Conservation (phyloP, 1,140 invertebrate species). For the Melitaea cinxia region DNA sequence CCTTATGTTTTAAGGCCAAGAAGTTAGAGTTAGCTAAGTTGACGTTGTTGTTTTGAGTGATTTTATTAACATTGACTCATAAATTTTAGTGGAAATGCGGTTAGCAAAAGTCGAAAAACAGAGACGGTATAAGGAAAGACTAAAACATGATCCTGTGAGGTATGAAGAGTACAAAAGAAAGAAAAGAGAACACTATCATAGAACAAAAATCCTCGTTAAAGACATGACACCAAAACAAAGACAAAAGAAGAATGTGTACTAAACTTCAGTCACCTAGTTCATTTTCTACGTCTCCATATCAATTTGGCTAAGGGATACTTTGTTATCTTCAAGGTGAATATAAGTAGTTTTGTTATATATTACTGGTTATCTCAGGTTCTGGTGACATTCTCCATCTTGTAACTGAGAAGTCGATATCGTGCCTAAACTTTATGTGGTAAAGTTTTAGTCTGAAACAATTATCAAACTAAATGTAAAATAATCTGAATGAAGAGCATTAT, state of each 20-base stretch:
- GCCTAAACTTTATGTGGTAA: too few species aligned
- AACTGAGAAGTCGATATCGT: too few species aligned
- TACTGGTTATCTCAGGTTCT: too few species aligned
- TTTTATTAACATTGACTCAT: not conserved
- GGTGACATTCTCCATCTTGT: too few species aligned
- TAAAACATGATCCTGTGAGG: conserved; percentile 1
- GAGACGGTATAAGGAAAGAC: conserved; percentile 14
- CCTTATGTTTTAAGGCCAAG: too few species aligned
- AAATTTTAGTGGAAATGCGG: not conserved
- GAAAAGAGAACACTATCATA: conserved; percentile 10
- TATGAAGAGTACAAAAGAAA: conserved; percentile 20
- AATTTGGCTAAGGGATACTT: not conserved
- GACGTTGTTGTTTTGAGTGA: not conserved
- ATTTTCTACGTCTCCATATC: not conserved
- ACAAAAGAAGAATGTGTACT: not conserved
- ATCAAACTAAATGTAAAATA: too few species aligned
- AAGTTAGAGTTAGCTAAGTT: too few species aligned
- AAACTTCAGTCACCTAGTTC: not conserved
- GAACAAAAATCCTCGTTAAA: conserved; percentile 11
- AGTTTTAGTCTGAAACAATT: too few species aligned
- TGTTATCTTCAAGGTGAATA: too few species aligned
- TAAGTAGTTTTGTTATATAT: too few species aligned
- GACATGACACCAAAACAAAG: conserved; percentile 7
- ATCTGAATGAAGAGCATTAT: too few species aligned
- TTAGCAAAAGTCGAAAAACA: conserved; percentile 15